Evolutionary conservation across 2,113 vertebrate species (phyloP).

Genomic region (Nothobranchius furzeri): DNA sequence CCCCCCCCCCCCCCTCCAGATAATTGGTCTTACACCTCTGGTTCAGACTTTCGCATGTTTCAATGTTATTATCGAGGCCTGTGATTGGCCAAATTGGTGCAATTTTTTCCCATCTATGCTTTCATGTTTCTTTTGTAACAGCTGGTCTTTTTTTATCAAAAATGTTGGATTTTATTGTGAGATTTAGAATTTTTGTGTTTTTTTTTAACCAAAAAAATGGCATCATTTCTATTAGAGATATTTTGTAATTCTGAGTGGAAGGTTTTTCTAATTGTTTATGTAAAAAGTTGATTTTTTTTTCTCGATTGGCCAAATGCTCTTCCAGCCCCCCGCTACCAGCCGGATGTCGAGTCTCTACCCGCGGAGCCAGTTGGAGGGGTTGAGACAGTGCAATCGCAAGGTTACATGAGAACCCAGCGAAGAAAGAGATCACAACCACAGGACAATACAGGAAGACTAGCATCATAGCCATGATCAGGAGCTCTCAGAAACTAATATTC

Average conservation of each 20-base stretch:
- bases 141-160: conserved; percentile 57
- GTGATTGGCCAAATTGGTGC: conserved; percentile 50
- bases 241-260: conserved; percentile 47
- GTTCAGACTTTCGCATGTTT: conserved; percentile 81
- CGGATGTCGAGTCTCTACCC: conserved; percentile 91
- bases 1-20: conserved; percentile 59
- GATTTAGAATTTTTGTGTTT: conserved; percentile 39
- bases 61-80: conserved; percentile 76
- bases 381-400: conserved; percentile 82
- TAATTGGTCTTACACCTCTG: conserved; percentile 76
- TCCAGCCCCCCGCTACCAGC: conserved; percentile 90
- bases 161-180: conserved; percentile 58
- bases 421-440: conserved; percentile 89
- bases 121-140: conserved; percentile 48
- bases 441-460: conserved; percentile 77
- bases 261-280: conserved; percentile 70
- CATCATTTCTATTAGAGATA: conserved; percentile 14
- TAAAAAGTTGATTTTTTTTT: conserved; percentile 51
- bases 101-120: conserved; percentile 39
- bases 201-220: conserved; percentile 27
- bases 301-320: conserved; percentile 89
- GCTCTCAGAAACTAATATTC: conserved; percentile 43
- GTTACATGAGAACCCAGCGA: conserved; percentile 81
- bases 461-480: conserved; percentile 69
- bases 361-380: conserved; percentile 87